phyloP scores from a whole-genome alignment of 2,797 vertebrate species.

The Nothura maculosa region DNA sequence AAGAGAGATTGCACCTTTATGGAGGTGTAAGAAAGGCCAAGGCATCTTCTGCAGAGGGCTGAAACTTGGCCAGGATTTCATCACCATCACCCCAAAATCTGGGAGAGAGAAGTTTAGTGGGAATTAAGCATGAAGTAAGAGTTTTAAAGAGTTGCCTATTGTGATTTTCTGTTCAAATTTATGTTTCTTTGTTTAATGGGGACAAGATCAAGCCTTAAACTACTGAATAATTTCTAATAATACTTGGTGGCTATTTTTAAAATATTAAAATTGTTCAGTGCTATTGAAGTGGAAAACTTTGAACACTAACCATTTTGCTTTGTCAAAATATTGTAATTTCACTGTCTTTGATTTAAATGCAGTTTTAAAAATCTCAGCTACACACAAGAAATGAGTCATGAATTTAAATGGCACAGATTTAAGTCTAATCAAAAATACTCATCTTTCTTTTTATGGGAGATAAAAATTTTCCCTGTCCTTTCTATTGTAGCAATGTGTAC shows the following conservation, averaged over 20 bases:
- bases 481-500: neutral
- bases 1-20: neutral
- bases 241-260: conserved; percentile 39
- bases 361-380: conserved; percentile 39
- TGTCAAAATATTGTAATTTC: conserved; percentile 76
- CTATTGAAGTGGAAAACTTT: conserved; percentile 50
- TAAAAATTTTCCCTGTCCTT: neutral
- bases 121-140: neutral
- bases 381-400: conserved; percentile 45
- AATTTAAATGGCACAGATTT: conserved; percentile 56
- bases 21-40: neutral
- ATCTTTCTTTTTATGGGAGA: conserved; percentile 10
- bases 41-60: neutral
- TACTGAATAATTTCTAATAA: conserved; percentile 44
- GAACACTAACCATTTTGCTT: conserved; percentile 23
- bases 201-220: neutral
- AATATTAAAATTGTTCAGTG: conserved; percentile 6
- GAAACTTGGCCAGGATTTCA: neutral
- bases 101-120: neutral
- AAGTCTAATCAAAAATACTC: conserved; percentile 29
- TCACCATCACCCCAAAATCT: neutral
- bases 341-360: conserved; percentile 48
- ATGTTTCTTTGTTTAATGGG: neutral
- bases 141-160: neutral
- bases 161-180: neutral